phyloP scores from a whole-genome alignment of 2,113 vertebrate genomes.

The Heterochromis multidens region DNA sequence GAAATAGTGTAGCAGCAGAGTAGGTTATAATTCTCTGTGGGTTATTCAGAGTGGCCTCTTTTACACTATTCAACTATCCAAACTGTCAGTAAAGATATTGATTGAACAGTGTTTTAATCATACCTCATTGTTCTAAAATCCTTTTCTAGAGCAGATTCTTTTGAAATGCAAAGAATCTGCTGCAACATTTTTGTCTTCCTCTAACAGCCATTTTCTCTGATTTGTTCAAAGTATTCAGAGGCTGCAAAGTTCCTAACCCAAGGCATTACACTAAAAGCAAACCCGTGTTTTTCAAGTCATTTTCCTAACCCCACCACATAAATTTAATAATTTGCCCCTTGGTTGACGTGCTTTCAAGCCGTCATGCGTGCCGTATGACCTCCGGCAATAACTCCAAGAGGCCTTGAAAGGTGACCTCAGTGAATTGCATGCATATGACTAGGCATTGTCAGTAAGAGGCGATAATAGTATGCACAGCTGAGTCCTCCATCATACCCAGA shows the following conservation, averaged over 20 bases:
- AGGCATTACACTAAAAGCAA: slow-evolving; percentile 80
- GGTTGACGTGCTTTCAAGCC: slow-evolving; percentile 63
- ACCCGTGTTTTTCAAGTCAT: slow-evolving; percentile 71
- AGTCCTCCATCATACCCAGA: slow-evolving; percentile 52
- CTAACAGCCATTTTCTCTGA: slow-evolving; percentile 18
- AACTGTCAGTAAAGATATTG: background rate
- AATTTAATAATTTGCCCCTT: slow-evolving; percentile 69
- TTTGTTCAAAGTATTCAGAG: slow-evolving; percentile 31
- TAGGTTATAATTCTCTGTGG: background rate
- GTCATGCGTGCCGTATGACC: slow-evolving; percentile 61
- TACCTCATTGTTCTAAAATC: background rate
- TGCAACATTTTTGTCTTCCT: background rate
- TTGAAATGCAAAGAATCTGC: background rate
- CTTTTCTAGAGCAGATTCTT: background rate
- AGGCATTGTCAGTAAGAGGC: slow-evolving; percentile 57
- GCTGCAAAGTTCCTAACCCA: slow-evolving; percentile 35
- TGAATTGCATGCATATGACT: slow-evolving; percentile 54
- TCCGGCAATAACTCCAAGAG: slow-evolving; percentile 67
- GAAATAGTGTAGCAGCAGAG: background rate
- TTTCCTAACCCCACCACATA: slow-evolving; percentile 59
- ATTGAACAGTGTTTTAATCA: background rate
- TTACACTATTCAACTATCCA: background rate
- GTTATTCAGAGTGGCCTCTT: background rate
- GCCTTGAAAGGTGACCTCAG: slow-evolving; percentile 73
- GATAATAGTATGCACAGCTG: slow-evolving; percentile 60